Base-by-base conservation (phyloP, 1,140 invertebrate species). In the Ylistrum balloti region DNA sequence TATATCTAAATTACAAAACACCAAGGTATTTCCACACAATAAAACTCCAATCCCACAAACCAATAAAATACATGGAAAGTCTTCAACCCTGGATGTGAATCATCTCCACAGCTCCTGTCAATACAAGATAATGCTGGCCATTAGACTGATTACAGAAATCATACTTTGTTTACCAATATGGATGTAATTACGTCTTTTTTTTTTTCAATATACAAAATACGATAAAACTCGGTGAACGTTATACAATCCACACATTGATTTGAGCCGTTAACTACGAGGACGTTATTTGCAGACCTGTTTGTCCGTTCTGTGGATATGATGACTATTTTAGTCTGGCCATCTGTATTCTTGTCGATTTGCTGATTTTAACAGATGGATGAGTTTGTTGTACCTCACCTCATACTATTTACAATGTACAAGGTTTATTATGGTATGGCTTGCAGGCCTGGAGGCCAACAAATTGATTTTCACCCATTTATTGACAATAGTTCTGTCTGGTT, bases 331-430 rank as follows among this genome's bases (percentile, higher is more conserved):
- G 56, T 74, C 56, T 74, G 22, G 56, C 56, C 56, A 28, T 74
- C n/a, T 74, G 56, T 74, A 74, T 74, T 74, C 56, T 74, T 74
- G 56, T 74, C 9, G 56, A 74, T 74, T 74, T 74, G 56, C 56
- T 28, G 56, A 74, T 74, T 74, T 74, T 74, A n/a, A 74, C 56
- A 74, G 56, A 74, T 74, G 56, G 56, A 74, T 74, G 56, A 5
- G 5, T 74, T 74, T 74, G 56, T 74, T 74, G 28, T 74, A 28
- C 22, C n/a, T 74, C 56, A 74, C 22, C 22, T 74, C n/a, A 28
- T 74, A 28, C 22, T 74, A n/a, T n/a, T 74, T 74, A 74, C 17
- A 74, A 74, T 56, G 45, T 56, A 56, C 45, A 74, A n/a, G n/a
- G 1, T 74, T 74, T 28, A 74, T 74, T 7, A 11, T n/a, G n/a